Conservation (phyloP, 2,797 vertebrate genomes). For the Myripristis jacobus region DNA sequence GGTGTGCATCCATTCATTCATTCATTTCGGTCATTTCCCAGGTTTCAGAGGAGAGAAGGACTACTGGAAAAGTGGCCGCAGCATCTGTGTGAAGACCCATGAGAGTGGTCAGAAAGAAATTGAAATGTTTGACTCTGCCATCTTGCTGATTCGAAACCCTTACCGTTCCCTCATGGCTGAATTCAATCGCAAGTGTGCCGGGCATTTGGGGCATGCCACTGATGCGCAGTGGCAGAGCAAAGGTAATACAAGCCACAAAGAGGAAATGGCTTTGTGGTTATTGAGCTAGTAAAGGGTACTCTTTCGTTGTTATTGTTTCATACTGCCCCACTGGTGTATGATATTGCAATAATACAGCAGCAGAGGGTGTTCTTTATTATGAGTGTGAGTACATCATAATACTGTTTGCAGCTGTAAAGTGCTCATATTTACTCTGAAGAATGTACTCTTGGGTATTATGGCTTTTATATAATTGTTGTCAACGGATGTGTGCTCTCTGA, state of each 20-base stretch:
- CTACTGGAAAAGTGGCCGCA: conserved; percentile 96
- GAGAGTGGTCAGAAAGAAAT: conserved; percentile 95
- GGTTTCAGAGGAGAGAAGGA: conserved; percentile 99
- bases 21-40: conserved; percentile 62
- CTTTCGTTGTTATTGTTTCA: conserved; percentile 6
- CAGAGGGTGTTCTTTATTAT: not conserved
- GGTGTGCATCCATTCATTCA: conserved; percentile 36
- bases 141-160: conserved; percentile 94
- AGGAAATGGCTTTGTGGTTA: not conserved
- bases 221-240: conserved; percentile 94
- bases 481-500: not conserved
- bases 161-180: conserved; percentile 95
- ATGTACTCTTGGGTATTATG: not conserved
- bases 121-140: conserved; percentile 94
- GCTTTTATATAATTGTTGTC: not conserved
- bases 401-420: not conserved
- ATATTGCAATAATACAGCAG: not conserved
- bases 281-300: conserved; percentile 5
- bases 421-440: not conserved
- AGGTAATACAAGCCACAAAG: conserved; percentile 72
- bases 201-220: conserved; percentile 95
- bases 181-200: conserved; percentile 96
- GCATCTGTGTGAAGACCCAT: conserved; percentile 96
- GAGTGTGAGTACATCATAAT: conserved; percentile 5
- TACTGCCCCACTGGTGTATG: conserved; percentile 16